phyloP scores from a whole-genome alignment of 2,888 invertebrate genomes.

The Chloromyia formosa region DNA sequence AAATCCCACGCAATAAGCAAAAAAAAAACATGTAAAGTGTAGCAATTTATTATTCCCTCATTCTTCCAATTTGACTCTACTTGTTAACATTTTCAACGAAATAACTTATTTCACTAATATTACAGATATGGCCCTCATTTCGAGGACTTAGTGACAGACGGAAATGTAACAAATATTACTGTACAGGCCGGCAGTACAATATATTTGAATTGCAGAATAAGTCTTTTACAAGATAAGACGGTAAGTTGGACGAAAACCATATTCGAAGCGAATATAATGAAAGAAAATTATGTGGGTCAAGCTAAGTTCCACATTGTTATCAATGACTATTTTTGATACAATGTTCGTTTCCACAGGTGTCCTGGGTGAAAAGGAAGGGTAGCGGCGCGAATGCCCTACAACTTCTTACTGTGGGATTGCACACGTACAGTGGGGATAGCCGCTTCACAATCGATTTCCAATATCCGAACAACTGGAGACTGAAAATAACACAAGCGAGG shows the following conservation, averaged over 20 bases:
- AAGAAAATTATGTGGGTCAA: background rate
- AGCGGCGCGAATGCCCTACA: slow-evolving; percentile 70
- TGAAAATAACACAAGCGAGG: slow-evolving; percentile 66
- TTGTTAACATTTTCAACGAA: too few relatives aligned
- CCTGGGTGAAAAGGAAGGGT: slow-evolving; percentile 72
- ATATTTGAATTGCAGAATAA: slow-evolving; percentile 78
- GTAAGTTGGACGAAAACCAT: slow-evolving; percentile 65
- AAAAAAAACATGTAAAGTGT: too few relatives aligned
- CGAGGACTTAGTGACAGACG: slow-evolving; percentile 67
- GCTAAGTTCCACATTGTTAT: too few relatives aligned
- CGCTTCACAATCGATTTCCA: slow-evolving; percentile 69
- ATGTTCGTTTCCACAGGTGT: slow-evolving; percentile 66
- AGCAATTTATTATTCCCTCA: too few relatives aligned
- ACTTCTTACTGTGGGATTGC: slow-evolving; percentile 72
- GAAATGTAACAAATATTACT: slow-evolving; percentile 74
- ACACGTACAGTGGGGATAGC: slow-evolving; percentile 73
- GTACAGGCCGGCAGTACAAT: slow-evolving; percentile 78
- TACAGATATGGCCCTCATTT: slow-evolving; percentile 77
- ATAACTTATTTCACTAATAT: too few relatives aligned
- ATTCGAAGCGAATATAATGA: background rate
- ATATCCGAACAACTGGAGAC: slow-evolving; percentile 69
- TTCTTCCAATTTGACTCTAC: too few relatives aligned
- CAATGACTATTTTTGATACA: too few relatives aligned
- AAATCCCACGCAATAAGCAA: too few relatives aligned
- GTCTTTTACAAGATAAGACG: slow-evolving; percentile 78